phyloP scores from a whole-genome alignment of 2,113 vertebrate species.

The Nerophis ophidion region DNA sequence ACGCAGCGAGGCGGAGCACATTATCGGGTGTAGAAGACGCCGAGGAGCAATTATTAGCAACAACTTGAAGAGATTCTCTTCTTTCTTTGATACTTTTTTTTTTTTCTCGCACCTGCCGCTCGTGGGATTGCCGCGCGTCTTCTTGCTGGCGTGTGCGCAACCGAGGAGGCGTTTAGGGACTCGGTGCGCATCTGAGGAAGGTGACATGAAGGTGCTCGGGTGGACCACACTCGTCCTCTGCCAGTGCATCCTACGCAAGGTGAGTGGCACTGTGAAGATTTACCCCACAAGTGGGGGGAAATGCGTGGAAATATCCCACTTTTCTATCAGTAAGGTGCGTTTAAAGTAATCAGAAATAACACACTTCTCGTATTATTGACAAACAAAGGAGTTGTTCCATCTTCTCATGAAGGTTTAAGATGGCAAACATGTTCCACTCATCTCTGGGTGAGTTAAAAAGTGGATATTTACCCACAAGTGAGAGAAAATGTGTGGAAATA shows the following conservation, averaged over 20 bases:
- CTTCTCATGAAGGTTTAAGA: too few species aligned
- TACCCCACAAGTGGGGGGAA: background rate
- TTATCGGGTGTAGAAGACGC: conserved; percentile 24
- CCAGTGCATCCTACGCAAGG: conserved; percentile 75
- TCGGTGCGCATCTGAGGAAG: conserved; percentile 64
- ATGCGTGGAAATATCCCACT: background rate
- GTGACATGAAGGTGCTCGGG: conserved; percentile 75
- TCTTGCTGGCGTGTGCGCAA: conserved; percentile 59
- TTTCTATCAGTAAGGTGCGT: background rate
- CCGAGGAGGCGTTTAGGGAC: conserved; percentile 64
- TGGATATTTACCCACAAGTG: too few species aligned
- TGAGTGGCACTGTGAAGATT: conserved; percentile 27
- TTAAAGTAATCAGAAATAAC: background rate
- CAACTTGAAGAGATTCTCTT: conserved; percentile 30
- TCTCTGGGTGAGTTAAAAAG: too few species aligned
- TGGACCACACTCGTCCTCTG: conserved; percentile 70
- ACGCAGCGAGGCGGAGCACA: conserved; percentile 56
- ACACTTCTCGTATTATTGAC: too few species aligned
- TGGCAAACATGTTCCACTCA: too few species aligned
- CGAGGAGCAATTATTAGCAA: conserved; percentile 22
- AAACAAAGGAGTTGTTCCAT: too few species aligned
- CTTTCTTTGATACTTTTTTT: conserved; percentile 24
- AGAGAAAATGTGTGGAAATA: too few species aligned
- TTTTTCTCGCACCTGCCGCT: background rate
- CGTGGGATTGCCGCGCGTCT: conserved; percentile 44